phyloP scores from a whole-genome alignment of 1,140 invertebrate genomes.

The Trypoxylus dichotomus region DNA sequence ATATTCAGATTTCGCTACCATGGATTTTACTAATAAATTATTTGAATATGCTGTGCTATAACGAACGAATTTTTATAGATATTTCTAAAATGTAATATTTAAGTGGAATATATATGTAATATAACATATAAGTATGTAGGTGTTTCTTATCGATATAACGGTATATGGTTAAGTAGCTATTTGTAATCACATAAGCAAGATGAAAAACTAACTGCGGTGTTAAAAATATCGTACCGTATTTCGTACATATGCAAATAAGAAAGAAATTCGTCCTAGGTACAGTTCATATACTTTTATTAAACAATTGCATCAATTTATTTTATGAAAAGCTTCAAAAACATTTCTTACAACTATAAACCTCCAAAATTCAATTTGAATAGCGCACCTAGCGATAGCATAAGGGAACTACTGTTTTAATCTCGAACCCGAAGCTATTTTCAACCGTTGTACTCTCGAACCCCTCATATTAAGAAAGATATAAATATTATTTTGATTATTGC shows the following conservation, averaged over 20 bases:
- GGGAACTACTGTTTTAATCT: constrained; percentile 45
- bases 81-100: too few relatives aligned
- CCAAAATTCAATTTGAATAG: constrained; percentile 38
- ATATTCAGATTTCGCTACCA: too few relatives aligned
- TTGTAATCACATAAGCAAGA: not conserved
- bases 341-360: constrained; percentile 74
- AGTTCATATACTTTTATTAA: not conserved
- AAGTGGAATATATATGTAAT: too few relatives aligned
- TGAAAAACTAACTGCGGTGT: too few relatives aligned
- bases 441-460: constrained; percentile 61
- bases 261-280: too few relatives aligned
- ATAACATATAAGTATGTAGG: not conserved
- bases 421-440: constrained; percentile 39
- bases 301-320: not conserved
- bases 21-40: too few relatives aligned
- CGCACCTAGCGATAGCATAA: constrained; percentile 45
- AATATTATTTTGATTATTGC: constrained; percentile 40
- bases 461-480: constrained; percentile 49
- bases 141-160: not conserved
- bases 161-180: not conserved
- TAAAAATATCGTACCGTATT: too few relatives aligned
- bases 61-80: too few relatives aligned
- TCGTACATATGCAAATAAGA: not conserved
- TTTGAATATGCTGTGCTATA: too few relatives aligned
- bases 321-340: constrained; percentile 69